Conservation (phyloP, 2,888 invertebrate genomes). For the Ornithoptera alexandrae region DNA sequence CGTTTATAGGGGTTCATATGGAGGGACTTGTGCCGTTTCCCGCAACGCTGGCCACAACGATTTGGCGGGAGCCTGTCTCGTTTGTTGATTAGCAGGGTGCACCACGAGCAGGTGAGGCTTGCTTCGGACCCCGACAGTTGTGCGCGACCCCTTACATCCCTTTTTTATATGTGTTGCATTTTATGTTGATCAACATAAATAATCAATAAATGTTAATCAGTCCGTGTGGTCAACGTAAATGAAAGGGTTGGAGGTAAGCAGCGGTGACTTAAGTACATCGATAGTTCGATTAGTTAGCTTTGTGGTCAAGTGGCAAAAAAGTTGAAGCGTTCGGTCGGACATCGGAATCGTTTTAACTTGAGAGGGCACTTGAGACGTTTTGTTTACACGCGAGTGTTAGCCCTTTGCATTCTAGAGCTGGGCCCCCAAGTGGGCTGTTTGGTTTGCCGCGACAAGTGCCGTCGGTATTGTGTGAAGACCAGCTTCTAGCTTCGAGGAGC, state of each 20-base stretch:
- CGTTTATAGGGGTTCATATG: too few relatives aligned
- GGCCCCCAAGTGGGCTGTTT: slow-evolving; percentile 42
- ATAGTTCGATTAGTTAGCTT: slow-evolving; percentile 39
- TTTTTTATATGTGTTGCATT: neutral
- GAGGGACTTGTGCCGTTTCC: too few relatives aligned
- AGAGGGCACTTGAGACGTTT: slow-evolving; percentile 48
- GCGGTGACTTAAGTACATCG: slow-evolving; percentile 30
- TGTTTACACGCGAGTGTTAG: slow-evolving; percentile 57
- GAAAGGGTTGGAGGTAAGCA: neutral
- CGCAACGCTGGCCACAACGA: too few relatives aligned
- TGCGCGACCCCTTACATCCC: too few relatives aligned
- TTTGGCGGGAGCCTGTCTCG: too few relatives aligned
- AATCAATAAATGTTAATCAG: neutral
- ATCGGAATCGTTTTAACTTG: slow-evolving; percentile 71
- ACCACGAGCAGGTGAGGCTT: too few relatives aligned
- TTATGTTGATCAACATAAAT: neutral
- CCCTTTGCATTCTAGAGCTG: slow-evolving; percentile 47
- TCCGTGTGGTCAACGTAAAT: neutral
- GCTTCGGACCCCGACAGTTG: too few relatives aligned
- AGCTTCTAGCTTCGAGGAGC: slow-evolving; percentile 15
- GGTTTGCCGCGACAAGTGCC: slow-evolving; percentile 48
- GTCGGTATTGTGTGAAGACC: slow-evolving; percentile 35
- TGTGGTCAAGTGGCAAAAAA: slow-evolving; percentile 44
- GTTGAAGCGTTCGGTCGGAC: slow-evolving; percentile 45
- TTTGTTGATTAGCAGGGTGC: too few relatives aligned